Conservation (phyloP, 2,113 vertebrate genomes). For the Kobus ellipsiprymnus region DNA sequence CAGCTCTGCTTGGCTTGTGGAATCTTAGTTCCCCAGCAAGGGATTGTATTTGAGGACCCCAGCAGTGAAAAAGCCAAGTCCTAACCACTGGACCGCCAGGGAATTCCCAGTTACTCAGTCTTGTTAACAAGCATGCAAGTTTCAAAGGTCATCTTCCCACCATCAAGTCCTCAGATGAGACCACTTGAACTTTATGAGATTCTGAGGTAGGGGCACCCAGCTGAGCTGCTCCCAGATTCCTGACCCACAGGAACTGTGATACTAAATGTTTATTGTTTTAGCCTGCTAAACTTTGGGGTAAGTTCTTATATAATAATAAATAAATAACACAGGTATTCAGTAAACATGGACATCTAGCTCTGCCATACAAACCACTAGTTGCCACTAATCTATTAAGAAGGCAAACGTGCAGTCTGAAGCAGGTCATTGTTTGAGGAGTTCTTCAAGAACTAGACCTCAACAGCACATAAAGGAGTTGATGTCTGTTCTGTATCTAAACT, state of each 20-base stretch:
- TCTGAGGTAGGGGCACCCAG: background rate
- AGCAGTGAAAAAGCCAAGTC: background rate
- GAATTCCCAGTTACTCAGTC: background rate
- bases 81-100: background rate
- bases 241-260: background rate
- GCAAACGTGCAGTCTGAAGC: background rate
- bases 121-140: background rate
- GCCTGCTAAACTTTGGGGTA: background rate
- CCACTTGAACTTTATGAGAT: background rate
- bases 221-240: background rate
- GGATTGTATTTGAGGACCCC: background rate
- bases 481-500: background rate
- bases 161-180: background rate
- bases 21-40: background rate
- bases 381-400: background rate
- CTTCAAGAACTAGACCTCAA: background rate
- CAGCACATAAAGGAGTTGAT: background rate
- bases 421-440: background rate
- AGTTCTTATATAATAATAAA: background rate
- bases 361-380: background rate
- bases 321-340: background rate
- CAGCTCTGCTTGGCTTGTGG: background rate
- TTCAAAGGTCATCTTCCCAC: background rate
- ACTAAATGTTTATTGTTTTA: slow-evolving; percentile 16
- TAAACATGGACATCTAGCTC: background rate